These are phyloP conservation scores for Crax fasciolata DNA, from an alignment of 2,797 vertebrate genomes.

Conservation along the genomic window DNA sequence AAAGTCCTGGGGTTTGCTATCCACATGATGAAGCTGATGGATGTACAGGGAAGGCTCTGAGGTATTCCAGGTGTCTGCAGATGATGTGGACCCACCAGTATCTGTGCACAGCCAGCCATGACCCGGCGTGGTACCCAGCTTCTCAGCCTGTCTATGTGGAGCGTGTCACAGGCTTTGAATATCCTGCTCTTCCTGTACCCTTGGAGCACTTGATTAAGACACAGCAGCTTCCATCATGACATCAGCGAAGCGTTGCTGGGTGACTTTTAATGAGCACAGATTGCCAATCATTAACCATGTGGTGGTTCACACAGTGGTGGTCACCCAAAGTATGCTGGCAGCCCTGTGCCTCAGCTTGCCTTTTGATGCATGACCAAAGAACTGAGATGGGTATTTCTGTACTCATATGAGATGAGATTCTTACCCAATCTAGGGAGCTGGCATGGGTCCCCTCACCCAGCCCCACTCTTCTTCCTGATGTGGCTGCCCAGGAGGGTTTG, in stretches of 20 bases:
- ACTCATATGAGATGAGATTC: not conserved
- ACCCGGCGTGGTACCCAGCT: not conserved
- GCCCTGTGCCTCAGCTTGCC: not conserved
- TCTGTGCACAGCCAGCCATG: not conserved
- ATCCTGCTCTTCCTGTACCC: not conserved
- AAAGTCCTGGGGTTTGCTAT: not conserved
- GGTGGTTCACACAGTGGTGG: not conserved
- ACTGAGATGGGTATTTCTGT: not conserved
- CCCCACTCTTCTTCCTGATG: not conserved
- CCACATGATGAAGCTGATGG: not conserved
- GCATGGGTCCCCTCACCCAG: not conserved
- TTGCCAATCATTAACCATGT: not conserved
- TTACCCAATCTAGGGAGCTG: not conserved
- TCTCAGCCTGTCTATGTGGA: not conserved
- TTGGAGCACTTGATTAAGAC: not conserved
- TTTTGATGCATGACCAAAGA: no score
- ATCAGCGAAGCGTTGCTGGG: fast-evolving
- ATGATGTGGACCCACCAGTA: not conserved
- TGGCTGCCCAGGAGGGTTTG: not conserved
- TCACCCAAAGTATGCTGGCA: not conserved
- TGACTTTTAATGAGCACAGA: not conserved
- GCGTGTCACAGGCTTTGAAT: not conserved
- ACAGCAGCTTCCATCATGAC: not conserved
- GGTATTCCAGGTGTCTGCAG: not conserved
- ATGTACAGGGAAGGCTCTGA: not conserved